Evolutionary conservation across 2,113 vertebrate genomes (phyloP), one percentile per base, ranked within the genome.

Genomic region (Oxyura jamaicensis): DNA sequence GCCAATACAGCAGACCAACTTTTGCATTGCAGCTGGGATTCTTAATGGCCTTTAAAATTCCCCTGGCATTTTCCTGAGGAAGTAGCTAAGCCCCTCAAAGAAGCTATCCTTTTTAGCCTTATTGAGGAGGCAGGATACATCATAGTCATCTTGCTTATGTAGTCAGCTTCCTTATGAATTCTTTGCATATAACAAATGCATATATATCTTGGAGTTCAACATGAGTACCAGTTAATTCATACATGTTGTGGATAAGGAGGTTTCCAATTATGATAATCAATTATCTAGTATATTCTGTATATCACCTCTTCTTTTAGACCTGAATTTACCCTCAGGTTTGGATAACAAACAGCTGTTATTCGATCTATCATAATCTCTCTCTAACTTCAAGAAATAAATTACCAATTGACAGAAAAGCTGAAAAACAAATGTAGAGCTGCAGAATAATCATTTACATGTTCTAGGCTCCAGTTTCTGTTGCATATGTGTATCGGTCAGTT

Each of bases 21-120:
- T 98, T 92, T 86, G 84, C 75, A 80, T 88, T 97, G 82, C 73
- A 91, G 69, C 26, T 33, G 72, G 86, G 88, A 91, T 68, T 93
- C 78, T 92, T 95, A 97, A 97, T 93, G 83, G 80, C 83, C 93
- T 93, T 97, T 97, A 97, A 94, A 97, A 95, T 97, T 97, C 93
- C 84, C 80, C 71, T 21, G n/a, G 53, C 56, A 58, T 96, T 96
- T 92, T 55, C 86, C 77, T 77, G 33, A n/a, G 79, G 88, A 96
- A 85, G 80, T 71, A 97, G 91, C 72, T 21, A n/a, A 95, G 67
- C 6, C 36, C 65, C 83, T 95, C 62, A 94, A 93, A 94, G 71
- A 85, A 93, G 33, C 42, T 66, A 93, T 97, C 48, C 74, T 90
- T 97, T 96, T 92, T 81, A 96, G 55, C 52, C 52, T 41, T 63